phyloP scores from a whole-genome alignment of 2,113 vertebrate species.

The Terrapene triunguis region DNA sequence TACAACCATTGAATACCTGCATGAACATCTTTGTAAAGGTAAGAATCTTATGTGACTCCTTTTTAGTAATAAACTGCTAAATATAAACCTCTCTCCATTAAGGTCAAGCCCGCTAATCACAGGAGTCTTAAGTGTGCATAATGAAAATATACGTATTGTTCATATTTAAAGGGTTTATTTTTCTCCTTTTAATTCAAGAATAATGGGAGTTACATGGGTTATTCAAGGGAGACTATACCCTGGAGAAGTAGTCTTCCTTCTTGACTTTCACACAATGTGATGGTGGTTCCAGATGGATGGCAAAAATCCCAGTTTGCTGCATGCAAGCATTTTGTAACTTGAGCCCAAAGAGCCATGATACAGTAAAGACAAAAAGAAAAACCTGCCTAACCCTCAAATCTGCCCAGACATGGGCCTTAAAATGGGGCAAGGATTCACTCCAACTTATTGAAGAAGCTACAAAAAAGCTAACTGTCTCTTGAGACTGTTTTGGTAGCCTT shows the following conservation, averaged over 20 bases:
- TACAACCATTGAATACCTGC: slow-evolving; percentile 82
- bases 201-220: not conserved
- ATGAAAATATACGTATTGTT: accelerated
- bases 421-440: not conserved
- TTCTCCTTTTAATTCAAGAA: not conserved
- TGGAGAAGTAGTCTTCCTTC: not conserved
- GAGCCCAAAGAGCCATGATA: not conserved
- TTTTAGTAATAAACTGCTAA: not conserved
- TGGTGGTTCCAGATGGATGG: not conserved
- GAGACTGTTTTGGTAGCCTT: too few species aligned
- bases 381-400: not conserved
- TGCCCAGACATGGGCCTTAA: not conserved
- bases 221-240: not conserved
- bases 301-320: not conserved
- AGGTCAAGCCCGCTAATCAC: not conserved
- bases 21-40: slow-evolving; percentile 85
- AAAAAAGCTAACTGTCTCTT: not conserved
- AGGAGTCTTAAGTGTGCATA: not conserved
- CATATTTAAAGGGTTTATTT: not conserved
- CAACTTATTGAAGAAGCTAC: not conserved
- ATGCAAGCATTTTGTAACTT: not conserved
- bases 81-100: not conserved
- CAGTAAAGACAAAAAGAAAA: not conserved
- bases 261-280: not conserved
- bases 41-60: not conserved